Percentiles rank a stretch among this genome's conserved stretches.
Conservation (phyloP, 2,797 vertebrate genomes). For the Enteromius treurensis region DNA sequence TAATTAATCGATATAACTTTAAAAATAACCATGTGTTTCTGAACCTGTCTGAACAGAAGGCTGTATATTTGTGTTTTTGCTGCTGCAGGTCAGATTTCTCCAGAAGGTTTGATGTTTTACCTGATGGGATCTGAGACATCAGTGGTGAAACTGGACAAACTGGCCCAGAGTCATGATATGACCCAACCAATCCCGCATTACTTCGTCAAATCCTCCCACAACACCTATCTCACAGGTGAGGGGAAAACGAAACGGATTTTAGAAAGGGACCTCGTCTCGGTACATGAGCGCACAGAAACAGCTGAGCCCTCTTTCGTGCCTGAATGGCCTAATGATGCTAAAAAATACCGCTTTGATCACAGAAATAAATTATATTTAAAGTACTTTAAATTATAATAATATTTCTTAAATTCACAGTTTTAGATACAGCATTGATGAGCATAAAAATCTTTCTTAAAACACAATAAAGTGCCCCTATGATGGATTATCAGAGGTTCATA, state of each 20-base stretch:
- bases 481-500: no score
- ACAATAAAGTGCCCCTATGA: no score
- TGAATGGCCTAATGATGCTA: no score
- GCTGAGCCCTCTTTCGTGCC: no score
- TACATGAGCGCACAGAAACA: no score
- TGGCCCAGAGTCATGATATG: conserved; percentile 91
- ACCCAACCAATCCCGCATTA: conserved; percentile 92
- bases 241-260: not conserved
- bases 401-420: no score
- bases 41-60: not conserved
- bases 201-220: conserved; percentile 97
- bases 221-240: conserved; percentile 95
- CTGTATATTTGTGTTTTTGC: not conserved
- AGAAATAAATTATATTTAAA: no score
- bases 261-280: no score
- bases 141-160: conserved; percentile 83
- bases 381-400: no score
- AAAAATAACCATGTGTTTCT: not conserved
- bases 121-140: conserved; percentile 92
- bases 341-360: no score
- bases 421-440: no score
- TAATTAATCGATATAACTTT: not conserved
- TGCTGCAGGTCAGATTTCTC: conserved; percentile 88
- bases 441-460: no score
- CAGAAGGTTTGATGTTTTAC: conserved; percentile 91